Percentiles rank a stretch among this genome's conserved stretches.
Conservation (phyloP, 2,113 vertebrate species). For the Microcebus murinus region DNA sequence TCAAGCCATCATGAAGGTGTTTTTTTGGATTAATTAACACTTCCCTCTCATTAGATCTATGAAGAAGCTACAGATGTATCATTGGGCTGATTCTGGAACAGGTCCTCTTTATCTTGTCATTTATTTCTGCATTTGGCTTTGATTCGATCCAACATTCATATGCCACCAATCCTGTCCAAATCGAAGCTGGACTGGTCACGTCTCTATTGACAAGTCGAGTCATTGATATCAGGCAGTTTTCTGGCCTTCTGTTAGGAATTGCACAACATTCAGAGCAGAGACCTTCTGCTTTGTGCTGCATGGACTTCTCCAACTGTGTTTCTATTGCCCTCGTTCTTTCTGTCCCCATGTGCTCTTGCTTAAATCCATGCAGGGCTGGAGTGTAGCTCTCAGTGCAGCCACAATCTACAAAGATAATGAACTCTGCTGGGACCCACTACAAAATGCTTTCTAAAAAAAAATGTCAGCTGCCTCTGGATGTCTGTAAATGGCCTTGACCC, state of each 20-base stretch:
- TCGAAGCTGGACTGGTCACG: neutral
- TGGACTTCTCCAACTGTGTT: constrained; percentile 43
- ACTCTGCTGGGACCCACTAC: constrained; percentile 34
- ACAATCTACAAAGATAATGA: constrained; percentile 52
- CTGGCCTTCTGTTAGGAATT: neutral
- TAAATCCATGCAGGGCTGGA: constrained; percentile 40
- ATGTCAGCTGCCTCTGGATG: constrained; percentile 10
- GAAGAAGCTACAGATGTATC: neutral
- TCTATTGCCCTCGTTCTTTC: constrained; percentile 47
- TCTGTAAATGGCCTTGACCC: constrained; percentile 54
- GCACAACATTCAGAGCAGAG: constrained; percentile 9
- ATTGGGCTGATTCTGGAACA: neutral
- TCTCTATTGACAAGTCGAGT: constrained; percentile 40
- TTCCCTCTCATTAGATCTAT: neutral
- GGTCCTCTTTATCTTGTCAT: constrained; percentile 41
- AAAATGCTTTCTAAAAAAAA: constrained; percentile 60
- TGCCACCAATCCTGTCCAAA: neutral
- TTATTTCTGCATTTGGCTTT: constrained; percentile 52
- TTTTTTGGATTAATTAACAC: neutral
- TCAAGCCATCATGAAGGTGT: neutral
- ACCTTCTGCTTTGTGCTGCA: constrained; percentile 38
- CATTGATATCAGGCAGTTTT: constrained; percentile 36
- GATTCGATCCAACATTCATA: constrained; percentile 18
- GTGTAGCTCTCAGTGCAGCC: constrained; percentile 22
- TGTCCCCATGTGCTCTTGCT: constrained; percentile 8